Evolutionary conservation across 1,140 invertebrate genomes (phyloP).

Genomic region (Manduca sexta): DNA sequence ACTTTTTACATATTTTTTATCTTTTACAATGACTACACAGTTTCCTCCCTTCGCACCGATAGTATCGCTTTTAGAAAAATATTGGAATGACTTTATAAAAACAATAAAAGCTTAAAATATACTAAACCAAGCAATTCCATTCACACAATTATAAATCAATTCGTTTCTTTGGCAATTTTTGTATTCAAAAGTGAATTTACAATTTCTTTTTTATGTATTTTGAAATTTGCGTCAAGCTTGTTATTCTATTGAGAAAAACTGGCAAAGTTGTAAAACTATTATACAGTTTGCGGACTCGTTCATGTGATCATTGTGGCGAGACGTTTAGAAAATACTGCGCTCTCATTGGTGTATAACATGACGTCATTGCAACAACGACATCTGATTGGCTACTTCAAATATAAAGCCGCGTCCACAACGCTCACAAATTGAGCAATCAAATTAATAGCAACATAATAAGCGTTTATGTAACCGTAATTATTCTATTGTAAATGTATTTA

Average conservation of each 20-base stretch:
- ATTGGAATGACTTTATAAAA: constrained; percentile 58
- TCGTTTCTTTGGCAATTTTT: constrained; percentile 69
- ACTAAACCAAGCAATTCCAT: constrained; percentile 20
- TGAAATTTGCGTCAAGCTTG: constrained; percentile 51
- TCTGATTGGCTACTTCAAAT: too few relatives aligned
- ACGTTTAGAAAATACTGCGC: too few relatives aligned
- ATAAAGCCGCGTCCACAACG: background rate
- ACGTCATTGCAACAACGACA: too few relatives aligned
- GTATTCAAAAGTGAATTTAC: constrained; percentile 71
- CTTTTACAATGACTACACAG: constrained; percentile 33
- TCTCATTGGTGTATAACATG: too few relatives aligned
- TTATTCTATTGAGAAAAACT: constrained; percentile 62
- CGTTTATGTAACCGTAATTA: constrained; percentile 53
- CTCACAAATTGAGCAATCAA: constrained; percentile 22
- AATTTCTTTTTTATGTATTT: constrained; percentile 48
- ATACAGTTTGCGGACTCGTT: constrained; percentile 31
- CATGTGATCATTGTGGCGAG: background rate
- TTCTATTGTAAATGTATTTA: constrained; percentile 46
- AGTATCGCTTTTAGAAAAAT: constrained; percentile 53
- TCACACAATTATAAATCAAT: constrained; percentile 39
- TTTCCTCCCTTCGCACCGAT: constrained; percentile 47
- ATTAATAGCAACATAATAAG: constrained; percentile 56
- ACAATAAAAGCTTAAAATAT: constrained; percentile 29
- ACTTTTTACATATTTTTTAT: constrained; percentile 57
- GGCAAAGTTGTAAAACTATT: constrained; percentile 57